Percentiles rank a stretch among this genome's conserved stretches.
Conservation (phyloP, 35 echinoderm and acorn worm species). For the Hemicentrotus pulcherrimus region DNA sequence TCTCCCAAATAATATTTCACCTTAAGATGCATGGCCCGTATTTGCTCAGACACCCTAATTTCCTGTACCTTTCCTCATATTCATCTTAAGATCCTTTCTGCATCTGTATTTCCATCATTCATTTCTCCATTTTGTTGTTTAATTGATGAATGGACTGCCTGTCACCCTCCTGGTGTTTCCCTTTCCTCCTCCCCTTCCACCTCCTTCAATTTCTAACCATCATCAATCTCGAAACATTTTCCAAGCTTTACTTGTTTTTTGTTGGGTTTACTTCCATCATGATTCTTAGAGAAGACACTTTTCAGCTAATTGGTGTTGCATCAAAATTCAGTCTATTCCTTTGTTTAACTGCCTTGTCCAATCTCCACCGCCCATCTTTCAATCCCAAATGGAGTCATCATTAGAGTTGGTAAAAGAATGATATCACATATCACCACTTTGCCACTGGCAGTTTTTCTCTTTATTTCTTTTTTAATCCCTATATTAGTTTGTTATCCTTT, state of each 20-base stretch:
- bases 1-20: constrained; percentile 41
- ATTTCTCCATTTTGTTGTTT: constrained; percentile 47
- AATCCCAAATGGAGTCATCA: background rate
- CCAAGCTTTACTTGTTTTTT: background rate
- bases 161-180: constrained; percentile 49
- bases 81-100: constrained; percentile 19
- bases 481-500: too few relatives aligned
- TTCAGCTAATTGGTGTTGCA: background rate
- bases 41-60: constrained; percentile 50
- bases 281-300: background rate
- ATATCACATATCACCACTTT: background rate
- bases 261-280: background rate
- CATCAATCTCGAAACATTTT: constrained; percentile 43
- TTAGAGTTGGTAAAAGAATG: background rate
- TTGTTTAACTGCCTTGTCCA: background rate
- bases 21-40: constrained; percentile 35
- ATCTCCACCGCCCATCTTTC: background rate
- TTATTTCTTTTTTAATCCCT: too few relatives aligned
- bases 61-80: constrained; percentile 45
- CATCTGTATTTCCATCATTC: background rate
- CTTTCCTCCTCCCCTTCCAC: constrained; percentile 35
- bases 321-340: background rate
- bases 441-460: background rate
- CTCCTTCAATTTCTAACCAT: constrained; percentile 4
- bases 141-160: constrained; percentile 54